phyloP scores from a whole-genome alignment of 2,113 vertebrate species.

The Gavia stellata region DNA sequence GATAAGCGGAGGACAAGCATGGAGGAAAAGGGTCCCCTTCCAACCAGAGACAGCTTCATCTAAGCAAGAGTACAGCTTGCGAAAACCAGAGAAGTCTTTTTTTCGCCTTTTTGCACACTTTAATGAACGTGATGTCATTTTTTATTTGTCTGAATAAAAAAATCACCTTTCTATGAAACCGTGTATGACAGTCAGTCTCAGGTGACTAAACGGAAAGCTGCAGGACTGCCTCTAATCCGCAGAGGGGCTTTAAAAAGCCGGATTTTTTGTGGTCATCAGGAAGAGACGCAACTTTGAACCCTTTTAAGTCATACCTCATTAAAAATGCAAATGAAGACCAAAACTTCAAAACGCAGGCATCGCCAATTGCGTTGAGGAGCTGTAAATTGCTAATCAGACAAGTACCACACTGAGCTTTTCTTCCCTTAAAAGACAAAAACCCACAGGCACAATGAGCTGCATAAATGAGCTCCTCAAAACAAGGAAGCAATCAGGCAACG shows the following conservation, averaged over 20 bases:
- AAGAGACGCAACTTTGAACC: not conserved
- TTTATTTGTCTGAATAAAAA: not conserved
- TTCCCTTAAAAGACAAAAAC: conserved; percentile 46
- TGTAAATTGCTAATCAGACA: conserved; percentile 50
- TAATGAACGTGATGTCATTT: not conserved
- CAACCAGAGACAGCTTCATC: fast-evolving
- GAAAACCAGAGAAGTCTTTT: not conserved
- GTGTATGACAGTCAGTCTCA: not conserved
- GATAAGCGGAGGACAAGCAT: fast-evolving
- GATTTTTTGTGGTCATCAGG: not conserved
- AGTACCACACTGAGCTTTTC: conserved; percentile 46
- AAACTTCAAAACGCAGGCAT: conserved; percentile 30
- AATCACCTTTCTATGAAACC: not conserved
- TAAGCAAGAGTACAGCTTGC: not conserved
- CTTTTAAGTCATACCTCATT: not conserved
- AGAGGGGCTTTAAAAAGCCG: not conserved
- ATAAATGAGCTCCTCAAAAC: conserved; percentile 52
- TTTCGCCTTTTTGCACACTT: not conserved
- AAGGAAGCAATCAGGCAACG: conserved; percentile 36
- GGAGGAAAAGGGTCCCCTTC: not conserved
- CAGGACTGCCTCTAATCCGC: not conserved
- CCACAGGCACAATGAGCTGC: not conserved
- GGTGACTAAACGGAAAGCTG: not conserved
- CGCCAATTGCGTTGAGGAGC: not conserved
- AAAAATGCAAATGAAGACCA: conserved; percentile 43